Evolutionary conservation across 2,888 invertebrate genomes (phyloP).

Genomic region (Noctua janthina): DNA sequence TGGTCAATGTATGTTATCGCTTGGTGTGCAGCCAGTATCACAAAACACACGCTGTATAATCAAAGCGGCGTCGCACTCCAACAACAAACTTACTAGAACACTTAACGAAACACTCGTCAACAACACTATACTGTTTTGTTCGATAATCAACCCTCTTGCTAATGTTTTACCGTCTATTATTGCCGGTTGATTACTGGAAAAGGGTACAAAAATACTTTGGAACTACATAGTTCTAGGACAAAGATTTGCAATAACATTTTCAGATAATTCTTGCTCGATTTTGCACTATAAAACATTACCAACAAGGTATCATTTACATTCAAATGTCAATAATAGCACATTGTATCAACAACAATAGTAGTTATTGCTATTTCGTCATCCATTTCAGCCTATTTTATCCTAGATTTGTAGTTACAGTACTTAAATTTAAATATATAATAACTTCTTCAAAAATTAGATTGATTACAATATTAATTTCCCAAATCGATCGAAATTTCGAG

Average conservation of each 20-base stretch:
- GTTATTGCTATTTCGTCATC: conserved; percentile 58
- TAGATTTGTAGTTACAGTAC: conserved; percentile 59
- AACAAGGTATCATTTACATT: conserved; percentile 42
- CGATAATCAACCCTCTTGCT: conserved; percentile 58
- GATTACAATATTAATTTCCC: conserved; percentile 56
- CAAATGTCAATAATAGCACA: conserved; percentile 56
- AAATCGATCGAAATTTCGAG: conserved; percentile 28
- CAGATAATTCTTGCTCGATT: neutral
- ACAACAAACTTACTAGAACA: conserved; percentile 71
- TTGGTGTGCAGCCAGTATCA: conserved; percentile 46
- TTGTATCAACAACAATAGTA: conserved; percentile 36
- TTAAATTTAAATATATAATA: conserved; percentile 63
- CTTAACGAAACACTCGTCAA: conserved; percentile 66
- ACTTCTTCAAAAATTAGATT: conserved; percentile 63
- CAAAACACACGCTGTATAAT: conserved; percentile 63
- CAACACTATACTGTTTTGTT: conserved; percentile 64
- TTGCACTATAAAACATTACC: conserved; percentile 45
- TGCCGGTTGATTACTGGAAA: conserved; percentile 3
- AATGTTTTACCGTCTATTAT: conserved; percentile 32
- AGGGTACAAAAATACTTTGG: conserved; percentile 44
- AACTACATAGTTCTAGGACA: conserved; percentile 2
- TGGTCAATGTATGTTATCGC: conserved; percentile 24
- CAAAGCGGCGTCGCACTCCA: conserved; percentile 65
- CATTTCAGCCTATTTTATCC: conserved; percentile 54
- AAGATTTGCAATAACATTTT: neutral